These are phyloP conservation scores for Formica exsecta DNA, from an alignment of 1,140 invertebrate species.

Conservation along the genomic window DNA sequence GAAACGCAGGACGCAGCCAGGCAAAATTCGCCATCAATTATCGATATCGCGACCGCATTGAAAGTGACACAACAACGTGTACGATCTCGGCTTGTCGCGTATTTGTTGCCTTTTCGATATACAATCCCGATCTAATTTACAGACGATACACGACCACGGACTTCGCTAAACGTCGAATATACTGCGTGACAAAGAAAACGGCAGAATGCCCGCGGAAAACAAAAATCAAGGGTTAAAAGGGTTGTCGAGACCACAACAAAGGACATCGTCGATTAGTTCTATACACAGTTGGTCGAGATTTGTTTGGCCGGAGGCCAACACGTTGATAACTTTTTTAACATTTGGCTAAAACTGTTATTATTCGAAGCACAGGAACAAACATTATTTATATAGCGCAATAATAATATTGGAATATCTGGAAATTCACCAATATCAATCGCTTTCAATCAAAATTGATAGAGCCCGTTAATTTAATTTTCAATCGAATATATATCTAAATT, in stretches of 20 bases:
- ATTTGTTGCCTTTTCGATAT: slow-evolving; percentile 46
- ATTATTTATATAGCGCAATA: background rate
- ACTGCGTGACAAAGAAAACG: slow-evolving; percentile 50
- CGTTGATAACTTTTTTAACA: slow-evolving; percentile 21
- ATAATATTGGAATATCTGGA: background rate
- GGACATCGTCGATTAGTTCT: slow-evolving; percentile 26
- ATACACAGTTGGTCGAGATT: slow-evolving; percentile 14
- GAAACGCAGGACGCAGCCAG: slow-evolving; percentile 18
- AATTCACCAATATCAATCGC: background rate
- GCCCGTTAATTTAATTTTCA: background rate
- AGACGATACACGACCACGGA: background rate
- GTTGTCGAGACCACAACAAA: slow-evolving; percentile 12
- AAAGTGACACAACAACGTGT: slow-evolving; percentile 18
- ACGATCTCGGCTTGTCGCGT: slow-evolving; percentile 3
- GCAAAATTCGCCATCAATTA: slow-evolving; percentile 56
- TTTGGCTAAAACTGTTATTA: slow-evolving; percentile 21
- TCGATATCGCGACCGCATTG: slow-evolving; percentile 33
- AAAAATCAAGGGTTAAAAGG: slow-evolving; percentile 45
- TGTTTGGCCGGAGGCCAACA: slow-evolving; percentile 28
- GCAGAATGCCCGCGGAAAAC: background rate
- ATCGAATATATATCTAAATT: background rate
- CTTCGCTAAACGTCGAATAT: slow-evolving; percentile 5
- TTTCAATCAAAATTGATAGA: background rate
- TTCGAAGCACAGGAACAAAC: background rate
- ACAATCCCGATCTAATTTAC: slow-evolving; percentile 50